phyloP scores from a whole-genome alignment of 1,140 invertebrate species.

The Trypoxylus dichotomus region DNA sequence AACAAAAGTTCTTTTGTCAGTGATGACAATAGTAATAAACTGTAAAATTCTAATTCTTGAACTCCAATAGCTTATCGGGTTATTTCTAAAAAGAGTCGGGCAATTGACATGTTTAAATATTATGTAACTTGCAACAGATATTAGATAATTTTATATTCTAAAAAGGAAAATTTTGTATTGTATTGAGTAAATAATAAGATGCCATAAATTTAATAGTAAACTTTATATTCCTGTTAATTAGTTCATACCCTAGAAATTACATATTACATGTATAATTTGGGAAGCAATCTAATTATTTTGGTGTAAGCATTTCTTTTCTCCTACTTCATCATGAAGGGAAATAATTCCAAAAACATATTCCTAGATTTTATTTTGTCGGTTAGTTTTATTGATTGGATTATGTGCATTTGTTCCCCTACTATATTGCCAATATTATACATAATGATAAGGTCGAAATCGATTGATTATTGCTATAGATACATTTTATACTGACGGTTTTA shows the following conservation, averaged over 20 bases:
- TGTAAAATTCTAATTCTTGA: too few relatives aligned
- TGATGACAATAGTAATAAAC: too few relatives aligned
- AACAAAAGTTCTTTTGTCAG: too few relatives aligned
- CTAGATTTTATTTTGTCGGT: too few relatives aligned
- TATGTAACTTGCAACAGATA: background rate
- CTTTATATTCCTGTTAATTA: background rate
- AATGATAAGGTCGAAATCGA: background rate
- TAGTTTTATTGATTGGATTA: too few relatives aligned
- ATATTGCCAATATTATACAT: background rate
- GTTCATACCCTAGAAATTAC: background rate
- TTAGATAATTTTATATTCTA: conserved; percentile 25
- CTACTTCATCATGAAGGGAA: too few relatives aligned
- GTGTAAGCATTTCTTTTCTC: too few relatives aligned
- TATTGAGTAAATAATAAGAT: conserved; percentile 8
- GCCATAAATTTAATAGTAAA: conserved; percentile 4
- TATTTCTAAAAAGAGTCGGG: background rate
- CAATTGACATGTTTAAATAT: background rate
- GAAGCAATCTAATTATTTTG: too few relatives aligned
- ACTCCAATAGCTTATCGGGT: too few relatives aligned
- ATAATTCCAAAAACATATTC: too few relatives aligned
- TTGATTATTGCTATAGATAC: background rate
- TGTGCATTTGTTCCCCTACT: background rate
- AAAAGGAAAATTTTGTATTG: conserved; percentile 6
- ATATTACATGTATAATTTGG: background rate
- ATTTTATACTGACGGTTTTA: background rate